Evolutionary conservation across 2,113 vertebrate genomes (phyloP), one percentile per base, ranked within the genome.

Genomic region (Cacatua alba): DNA sequence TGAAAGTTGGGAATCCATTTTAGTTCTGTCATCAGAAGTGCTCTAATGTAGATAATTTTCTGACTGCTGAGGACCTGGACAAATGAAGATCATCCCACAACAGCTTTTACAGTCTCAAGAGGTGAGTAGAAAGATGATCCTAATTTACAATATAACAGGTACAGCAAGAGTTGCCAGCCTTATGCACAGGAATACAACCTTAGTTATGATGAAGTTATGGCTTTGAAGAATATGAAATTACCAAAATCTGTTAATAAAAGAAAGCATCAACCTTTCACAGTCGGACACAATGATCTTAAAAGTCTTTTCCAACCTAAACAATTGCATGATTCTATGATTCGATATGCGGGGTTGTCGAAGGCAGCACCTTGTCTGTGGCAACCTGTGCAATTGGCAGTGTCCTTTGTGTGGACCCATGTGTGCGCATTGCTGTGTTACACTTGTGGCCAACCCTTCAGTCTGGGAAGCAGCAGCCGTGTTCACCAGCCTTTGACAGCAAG

Each of bases 381-480:
- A 39, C 33, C 37, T 8, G 10, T n/a, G 51, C 37, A 16, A 25
- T 2, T n/a, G 71, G 29, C 57, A 7, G 0, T 41, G 71, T 28
- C 79, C n/a, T 53, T 67, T 48, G 29, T 3, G 0, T 17, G 68
- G n/a, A 46, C 55, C 2, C 2, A 8, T 10, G 33, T 5, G 13
- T 44, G 52, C 21, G 2, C 51, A n/a, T 31, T 29, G 41, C 39
- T 29, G 72, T 46, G 19, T 60, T 51, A 35, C 24, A 46, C 7
- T 39, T 9, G 39, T 41, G n/a, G 39, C 44, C 53, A 44, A 52
- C 18, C 72, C 79, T 53, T 20, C 21, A 53, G 2, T 6, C 46
- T 67, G 72, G 25, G 46, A n/a, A 46, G 65, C 7, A 6, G 46
- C 72, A 53, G 21, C 46, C 2, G 0, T 28, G 39, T 35, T 48